Base-by-base conservation (phyloP, 2,113 vertebrate genomes). In the Lipophrys pholis region DNA sequence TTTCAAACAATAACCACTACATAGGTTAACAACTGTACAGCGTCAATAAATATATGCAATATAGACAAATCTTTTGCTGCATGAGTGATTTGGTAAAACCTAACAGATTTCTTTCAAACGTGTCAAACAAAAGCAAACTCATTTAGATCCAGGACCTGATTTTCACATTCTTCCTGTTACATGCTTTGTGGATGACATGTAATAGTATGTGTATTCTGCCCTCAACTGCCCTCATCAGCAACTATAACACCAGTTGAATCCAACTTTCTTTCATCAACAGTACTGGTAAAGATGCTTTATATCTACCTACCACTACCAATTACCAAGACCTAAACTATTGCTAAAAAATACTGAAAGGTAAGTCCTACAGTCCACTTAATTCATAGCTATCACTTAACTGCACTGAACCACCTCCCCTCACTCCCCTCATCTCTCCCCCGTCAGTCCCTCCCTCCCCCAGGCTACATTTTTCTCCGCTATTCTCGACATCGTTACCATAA, bases 401-500 rank as follows among this genome's bases (percentile, higher is more conserved):
- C 59, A 64, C 39, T 61, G 54, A 69, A 74, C 80, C 63, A 67
- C 76, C 45, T 73, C 67, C 56, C 56, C 73, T 58, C 65, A 14
- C 87, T 74, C 54, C 57, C 63, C 50, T 67, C 80, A 54, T 76
- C 57, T 69, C 69, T 74, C 67, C 60, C 35, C 71, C 70, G 61
- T 60, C 78, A 70, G 63, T 73, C 68, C 79, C 81, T 66, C 77
- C 68, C 79, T 86, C 89, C 91, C 85, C 61, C 76, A 80, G 85
- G 87, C 89, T 73, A 88, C 76, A 53, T 86, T 83, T 91, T 85
- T 76, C 89, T 83, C 83, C 73, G 62, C 83, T 73, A 80, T 76
- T 88, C 86, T 89, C 83, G 68, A 86, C 88, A 83, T 89, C 79
- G 89, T 91, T 92, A 91, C 88, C 91, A 92, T 94, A 93, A 94